Evolutionary conservation across 2,113 vertebrate species (phyloP), one percentile per base, ranked within the genome.

Genomic region (Clarias batrachus): DNA sequence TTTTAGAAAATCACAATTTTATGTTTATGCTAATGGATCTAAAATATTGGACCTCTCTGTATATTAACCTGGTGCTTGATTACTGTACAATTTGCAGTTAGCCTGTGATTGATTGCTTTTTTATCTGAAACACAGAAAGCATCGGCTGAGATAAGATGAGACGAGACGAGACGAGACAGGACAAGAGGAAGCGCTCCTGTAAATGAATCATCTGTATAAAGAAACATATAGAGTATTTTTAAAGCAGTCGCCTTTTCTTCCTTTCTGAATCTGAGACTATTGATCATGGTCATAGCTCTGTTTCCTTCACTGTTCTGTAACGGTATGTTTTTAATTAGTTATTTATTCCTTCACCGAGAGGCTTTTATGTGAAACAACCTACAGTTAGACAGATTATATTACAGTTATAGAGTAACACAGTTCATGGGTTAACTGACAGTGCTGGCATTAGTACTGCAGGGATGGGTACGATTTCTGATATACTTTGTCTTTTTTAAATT

Each of bases 101-200:
- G 11, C 0, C 16, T 81, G 4, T 63, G 9, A 27, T n/a, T 73
- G 17, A n/a, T 5, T 33, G 66, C 19, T 87, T 57, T 65, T 87
- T 66, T 63, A 17, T 87, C 52, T 27, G 17, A 52, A 81, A 73
- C 33, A 48, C 60, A 93, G 91, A 88, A 92, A 74, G 33, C 76
- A 87, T 30, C 85, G 82, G 52, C 87, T 81, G 78, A 83, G 66
- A 41, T 88, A 60, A 84, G 33, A 52, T 81, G 63, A n/a, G 14
- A 0, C 0, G 33, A 57, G 52, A 0, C 0, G 9, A 30, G 56
- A 79, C 10, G 4, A 56, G 52, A 78, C 10, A 62, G n/a, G 11
- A 0, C 0, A 3, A 30, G 56, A 79, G 9, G 4, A 56, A 48
- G 48, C 48, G 48, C 17, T 59, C 56, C 77, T 79, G n/a, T 60